Percentiles rank a stretch among this genome's conserved stretches.
Evolutionary conservation across 2,888 invertebrate species (phyloP).

Genomic region (Perizoma affinitatum): DNA sequence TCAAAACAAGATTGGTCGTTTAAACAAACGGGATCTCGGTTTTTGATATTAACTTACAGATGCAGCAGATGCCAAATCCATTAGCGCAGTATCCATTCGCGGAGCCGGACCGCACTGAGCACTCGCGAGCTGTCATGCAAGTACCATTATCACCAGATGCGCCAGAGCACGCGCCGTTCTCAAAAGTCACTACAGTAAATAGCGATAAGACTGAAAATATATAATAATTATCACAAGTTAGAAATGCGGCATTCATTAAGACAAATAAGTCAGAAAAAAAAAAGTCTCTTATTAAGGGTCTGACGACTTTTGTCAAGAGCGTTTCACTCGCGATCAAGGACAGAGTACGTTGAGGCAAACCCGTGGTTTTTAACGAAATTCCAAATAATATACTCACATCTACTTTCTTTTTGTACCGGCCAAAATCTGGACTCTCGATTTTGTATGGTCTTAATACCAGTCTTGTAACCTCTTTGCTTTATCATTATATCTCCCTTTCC

Average conservation of each 20-base stretch:
- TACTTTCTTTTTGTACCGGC: constrained; percentile 67
- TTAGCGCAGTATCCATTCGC: constrained; percentile 92
- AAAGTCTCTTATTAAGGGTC: too few species aligned
- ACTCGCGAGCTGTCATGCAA: constrained; percentile 90
- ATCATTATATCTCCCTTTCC: constrained; percentile 42
- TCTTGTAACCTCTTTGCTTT: constrained; percentile 38
- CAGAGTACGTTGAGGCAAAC: too few species aligned
- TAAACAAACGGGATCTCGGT: too few species aligned
- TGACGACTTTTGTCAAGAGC: too few species aligned
- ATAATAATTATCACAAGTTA: constrained; percentile 1
- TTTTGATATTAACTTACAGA: constrained; percentile 82
- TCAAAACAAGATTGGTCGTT: too few species aligned
- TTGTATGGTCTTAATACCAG: constrained; percentile 37
- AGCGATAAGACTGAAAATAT: constrained; percentile 87
- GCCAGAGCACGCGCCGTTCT: constrained; percentile 89
- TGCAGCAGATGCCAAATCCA: constrained; percentile 90
- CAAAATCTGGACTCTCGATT: constrained; percentile 56
- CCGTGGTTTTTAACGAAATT: not conserved
- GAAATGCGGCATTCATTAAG: not conserved
- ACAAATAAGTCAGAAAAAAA: too few species aligned
- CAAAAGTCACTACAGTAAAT: constrained; percentile 91
- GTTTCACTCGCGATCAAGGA: too few species aligned
- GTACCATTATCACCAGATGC: constrained; percentile 92
- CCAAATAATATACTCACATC: constrained; percentile 30
- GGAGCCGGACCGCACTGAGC: constrained; percentile 88